Conservation (phyloP, 2,113 vertebrate species). For the Riparia riparia region DNA sequence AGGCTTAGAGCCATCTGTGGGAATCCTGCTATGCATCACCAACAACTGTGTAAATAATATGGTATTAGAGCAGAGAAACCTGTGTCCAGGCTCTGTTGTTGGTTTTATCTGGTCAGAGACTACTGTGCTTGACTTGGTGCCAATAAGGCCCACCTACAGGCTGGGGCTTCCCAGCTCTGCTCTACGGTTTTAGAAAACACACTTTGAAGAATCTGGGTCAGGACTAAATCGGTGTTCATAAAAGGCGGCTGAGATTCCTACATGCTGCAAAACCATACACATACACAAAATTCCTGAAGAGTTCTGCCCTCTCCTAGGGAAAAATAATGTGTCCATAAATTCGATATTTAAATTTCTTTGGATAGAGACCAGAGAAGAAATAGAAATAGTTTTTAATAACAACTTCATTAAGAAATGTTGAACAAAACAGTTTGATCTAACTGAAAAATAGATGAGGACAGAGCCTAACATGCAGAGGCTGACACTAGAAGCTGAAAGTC, state of each 20-base stretch:
- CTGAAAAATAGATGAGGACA: background rate
- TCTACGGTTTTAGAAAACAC: background rate
- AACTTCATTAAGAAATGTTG: background rate
- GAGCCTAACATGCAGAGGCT: background rate
- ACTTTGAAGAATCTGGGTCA: background rate
- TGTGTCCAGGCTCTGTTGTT: background rate
- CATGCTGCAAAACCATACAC: background rate
- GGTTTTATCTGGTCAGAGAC: background rate
- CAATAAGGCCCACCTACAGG: background rate
- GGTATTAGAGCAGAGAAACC: background rate
- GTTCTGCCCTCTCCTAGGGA: background rate
- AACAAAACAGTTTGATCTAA: background rate
- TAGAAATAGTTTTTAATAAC: background rate
- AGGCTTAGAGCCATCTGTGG: background rate
- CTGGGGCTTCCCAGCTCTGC: background rate
- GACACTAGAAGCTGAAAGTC: background rate
- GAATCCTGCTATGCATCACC: background rate
- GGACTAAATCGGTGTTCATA: background rate
- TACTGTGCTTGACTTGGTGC: background rate
- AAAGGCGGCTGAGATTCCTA: background rate
- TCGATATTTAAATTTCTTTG: constrained; percentile 1
- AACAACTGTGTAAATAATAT: background rate
- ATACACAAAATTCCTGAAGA: background rate
- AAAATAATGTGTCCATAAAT: background rate
- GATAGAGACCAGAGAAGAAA: background rate